Base-by-base conservation (phyloP, 2,797 vertebrate species). In the Oreochromis grahami region DNA sequence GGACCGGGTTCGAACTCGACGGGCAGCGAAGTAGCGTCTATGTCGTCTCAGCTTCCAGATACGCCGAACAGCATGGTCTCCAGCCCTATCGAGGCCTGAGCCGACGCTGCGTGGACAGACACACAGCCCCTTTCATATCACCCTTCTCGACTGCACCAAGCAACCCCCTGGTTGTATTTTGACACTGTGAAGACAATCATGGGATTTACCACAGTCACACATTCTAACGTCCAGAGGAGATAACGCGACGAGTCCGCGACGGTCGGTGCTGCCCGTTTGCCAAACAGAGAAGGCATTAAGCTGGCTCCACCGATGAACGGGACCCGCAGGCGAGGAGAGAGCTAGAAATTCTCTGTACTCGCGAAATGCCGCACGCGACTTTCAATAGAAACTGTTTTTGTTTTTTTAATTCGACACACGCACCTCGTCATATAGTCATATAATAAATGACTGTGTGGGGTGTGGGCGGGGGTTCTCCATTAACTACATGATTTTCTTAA, bases 141-240 rank as follows among this genome's bases (percentile, higher is more conserved):
- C 14, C 76, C 68, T 84, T 43, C 55, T 88, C 82, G 93, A 96
- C 95, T 94, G 96, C 97, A 97, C 91, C 95, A 97, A 91, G 91
- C 94, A 94, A 94, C 90, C 87, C 92, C 94, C 96, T 96, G 97
- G 97, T 97, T 97, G 97, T 97, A 96, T 97, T 97, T 91, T 95
- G 95, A 99, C 98, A 99, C 98, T 99, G 98, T 99, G 98, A 99
- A 98, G 98, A 99, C 98, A 99, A 99, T 99, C 98, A 98, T 98
- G 98, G 97, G 97, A 98, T 97, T 95, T 93, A 93, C 82, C 85
- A 87, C 90, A 92, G 90, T 86, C 86, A 86, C 86, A 72, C 86
- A 65, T 74, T 60, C 87, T 86, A 70, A 79, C 68, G 89, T 91
- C 90, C 82, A 91, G 94, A 94, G 93, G 88, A 93, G 88, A 94